Percentiles rank a stretch among this genome's conserved stretches.
phyloP scores from a whole-genome alignment of 1,140 invertebrate genomes.

The Aphelenchoides fujianensis region DNA sequence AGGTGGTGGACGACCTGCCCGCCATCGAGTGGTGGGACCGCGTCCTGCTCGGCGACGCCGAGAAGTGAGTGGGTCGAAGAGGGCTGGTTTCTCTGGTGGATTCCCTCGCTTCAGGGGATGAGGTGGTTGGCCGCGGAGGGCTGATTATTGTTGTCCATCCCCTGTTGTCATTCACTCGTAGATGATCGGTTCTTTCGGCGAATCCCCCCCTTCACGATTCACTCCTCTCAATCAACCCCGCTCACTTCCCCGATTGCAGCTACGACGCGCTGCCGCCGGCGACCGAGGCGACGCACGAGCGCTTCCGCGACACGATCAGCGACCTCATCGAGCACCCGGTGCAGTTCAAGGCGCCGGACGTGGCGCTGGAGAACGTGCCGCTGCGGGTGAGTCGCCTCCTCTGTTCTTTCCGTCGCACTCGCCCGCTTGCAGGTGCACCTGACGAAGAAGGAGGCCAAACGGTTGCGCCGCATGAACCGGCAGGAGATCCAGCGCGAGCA shows the following conservation, averaged over 20 bases:
- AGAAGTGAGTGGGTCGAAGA: conserved; percentile 63
- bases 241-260: conserved; percentile 42
- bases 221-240: too few relatives aligned
- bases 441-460: conserved; percentile 94
- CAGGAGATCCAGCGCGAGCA: conserved; percentile 93
- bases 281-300: conserved; percentile 32
- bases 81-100: too few relatives aligned
- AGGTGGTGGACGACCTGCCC: conserved; percentile 69
- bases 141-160: too few relatives aligned
- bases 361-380: conserved; percentile 64
- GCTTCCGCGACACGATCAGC: conserved; percentile 69
- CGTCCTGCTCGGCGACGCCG: conserved; percentile 71
- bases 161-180: too few relatives aligned
- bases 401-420: too few relatives aligned
- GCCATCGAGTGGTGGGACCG: conserved; percentile 98
- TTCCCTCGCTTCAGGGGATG: too few relatives aligned
- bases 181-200: too few relatives aligned
- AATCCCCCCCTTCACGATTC: conserved; percentile 30
- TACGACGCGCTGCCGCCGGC: conserved; percentile 48
- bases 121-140: too few relatives aligned
- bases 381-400: conserved; percentile 43
- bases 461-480: conserved; percentile 89
- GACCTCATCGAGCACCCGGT: conserved; percentile 95
- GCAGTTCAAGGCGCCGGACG: conserved; percentile 86
- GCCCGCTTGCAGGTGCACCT: conserved; percentile 88